These are phyloP conservation scores for Drosophila ironensis DNA, from an alignment of 1,140 invertebrate species.

Conservation along the genomic window DNA sequence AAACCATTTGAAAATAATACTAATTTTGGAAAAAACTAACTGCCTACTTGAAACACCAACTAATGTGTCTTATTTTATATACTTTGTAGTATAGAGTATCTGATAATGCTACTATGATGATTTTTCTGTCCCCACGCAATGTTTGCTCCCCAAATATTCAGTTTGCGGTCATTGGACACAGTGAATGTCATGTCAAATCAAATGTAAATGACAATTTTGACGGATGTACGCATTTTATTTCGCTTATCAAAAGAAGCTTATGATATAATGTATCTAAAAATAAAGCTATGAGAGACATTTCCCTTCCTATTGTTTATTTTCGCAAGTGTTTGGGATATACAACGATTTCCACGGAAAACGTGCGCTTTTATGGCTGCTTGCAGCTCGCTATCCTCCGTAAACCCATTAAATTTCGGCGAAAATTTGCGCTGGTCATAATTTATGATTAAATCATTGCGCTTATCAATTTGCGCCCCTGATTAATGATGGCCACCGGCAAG, in stretches of 20 bases:
- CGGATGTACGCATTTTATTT: no score
- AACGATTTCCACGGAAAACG: no score
- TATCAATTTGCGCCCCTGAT: conserved; percentile 62
- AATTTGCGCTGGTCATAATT: conserved; percentile 13
- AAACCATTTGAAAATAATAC: no score
- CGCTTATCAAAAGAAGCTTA: no score
- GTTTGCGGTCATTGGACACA: conserved; percentile 43
- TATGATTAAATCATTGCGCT: conserved; percentile 47
- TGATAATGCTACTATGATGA: conserved; percentile 19
- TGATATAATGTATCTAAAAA: no score
- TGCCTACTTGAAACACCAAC: no score
- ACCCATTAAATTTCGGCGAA: neutral
- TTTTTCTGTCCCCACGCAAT: conserved; percentile 14
- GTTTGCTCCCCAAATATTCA: conserved; percentile 24
- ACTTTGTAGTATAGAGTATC: conserved; percentile 16
- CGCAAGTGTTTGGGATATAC: no score
- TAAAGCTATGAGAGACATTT: no score
- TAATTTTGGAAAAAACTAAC: no score
- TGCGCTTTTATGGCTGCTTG: neutral
- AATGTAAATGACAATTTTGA: no score
- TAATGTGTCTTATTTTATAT: no score
- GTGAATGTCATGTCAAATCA: conserved; percentile 43
- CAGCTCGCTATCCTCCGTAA: neutral
- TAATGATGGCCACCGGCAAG: conserved; percentile 32
- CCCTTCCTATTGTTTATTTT: no score